These are phyloP conservation scores for Lamprotornis superbus DNA, from an alignment of 2,113 vertebrate species.

Conservation along the genomic window DNA sequence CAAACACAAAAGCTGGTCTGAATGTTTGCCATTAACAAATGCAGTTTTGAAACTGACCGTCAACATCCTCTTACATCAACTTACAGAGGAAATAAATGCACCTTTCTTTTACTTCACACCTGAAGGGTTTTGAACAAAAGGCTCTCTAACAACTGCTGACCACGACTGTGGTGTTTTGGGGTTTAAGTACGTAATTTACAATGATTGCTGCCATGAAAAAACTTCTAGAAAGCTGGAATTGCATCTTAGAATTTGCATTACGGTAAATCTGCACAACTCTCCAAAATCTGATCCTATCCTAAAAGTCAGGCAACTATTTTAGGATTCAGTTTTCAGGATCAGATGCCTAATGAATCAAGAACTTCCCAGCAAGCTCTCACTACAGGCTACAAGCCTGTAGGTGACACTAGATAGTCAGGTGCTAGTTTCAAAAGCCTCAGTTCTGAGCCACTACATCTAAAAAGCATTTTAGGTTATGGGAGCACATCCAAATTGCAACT, in stretches of 20 bases:
- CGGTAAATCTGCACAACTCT: neutral
- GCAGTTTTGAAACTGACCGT: accelerated
- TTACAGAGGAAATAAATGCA: neutral
- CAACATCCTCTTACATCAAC: neutral
- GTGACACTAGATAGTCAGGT: accelerated
- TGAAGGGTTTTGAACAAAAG: neutral
- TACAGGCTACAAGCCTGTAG: neutral
- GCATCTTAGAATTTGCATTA: neutral
- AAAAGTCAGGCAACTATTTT: accelerated
- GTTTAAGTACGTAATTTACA: neutral
- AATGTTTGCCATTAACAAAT: neutral
- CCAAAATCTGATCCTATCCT: neutral
- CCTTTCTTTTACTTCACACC: neutral
- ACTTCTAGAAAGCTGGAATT: neutral
- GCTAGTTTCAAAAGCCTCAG: neutral
- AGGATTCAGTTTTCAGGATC: neutral
- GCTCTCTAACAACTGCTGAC: neutral
- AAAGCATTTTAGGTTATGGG: neutral
- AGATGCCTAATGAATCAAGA: neutral
- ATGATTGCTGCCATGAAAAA: neutral
- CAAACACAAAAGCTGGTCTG: neutral
- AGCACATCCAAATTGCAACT: accelerated
- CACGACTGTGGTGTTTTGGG: accelerated
- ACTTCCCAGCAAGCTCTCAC: neutral
- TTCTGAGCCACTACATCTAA: neutral